Evolutionary conservation across 2,113 vertebrate species (phyloP).

Genomic region (Xyliphius kryptos): DNA sequence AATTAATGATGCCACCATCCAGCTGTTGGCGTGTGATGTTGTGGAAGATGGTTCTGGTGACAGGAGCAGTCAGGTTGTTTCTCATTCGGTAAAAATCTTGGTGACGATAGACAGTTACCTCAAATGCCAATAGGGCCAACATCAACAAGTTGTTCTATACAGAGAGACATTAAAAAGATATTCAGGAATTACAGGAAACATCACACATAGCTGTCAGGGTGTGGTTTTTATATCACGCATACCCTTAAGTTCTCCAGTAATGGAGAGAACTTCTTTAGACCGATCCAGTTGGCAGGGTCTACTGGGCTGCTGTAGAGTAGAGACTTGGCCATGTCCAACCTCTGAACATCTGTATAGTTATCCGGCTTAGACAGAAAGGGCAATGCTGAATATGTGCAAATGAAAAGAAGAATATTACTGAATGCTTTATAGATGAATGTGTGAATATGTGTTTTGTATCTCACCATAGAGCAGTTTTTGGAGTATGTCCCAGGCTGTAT

Average conservation of each 20-base stretch:
- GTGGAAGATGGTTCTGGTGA: slow-evolving; percentile 89
- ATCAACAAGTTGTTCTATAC: slow-evolving; percentile 86
- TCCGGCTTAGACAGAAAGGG: no score
- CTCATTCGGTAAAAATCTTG: slow-evolving; percentile 86
- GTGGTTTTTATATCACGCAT: slow-evolving; percentile 28
- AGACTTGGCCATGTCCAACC: slow-evolving; percentile 60
- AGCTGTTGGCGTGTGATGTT: slow-evolving; percentile 88
- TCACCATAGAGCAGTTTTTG: slow-evolving; percentile 77
- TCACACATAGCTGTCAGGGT: not conserved
- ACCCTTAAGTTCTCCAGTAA: slow-evolving; percentile 87
- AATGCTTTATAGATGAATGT: no score
- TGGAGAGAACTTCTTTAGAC: slow-evolving; percentile 73
- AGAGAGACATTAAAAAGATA: slow-evolving; percentile 6
- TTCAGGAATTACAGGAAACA: not conserved
- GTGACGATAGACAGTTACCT: slow-evolving; percentile 93
- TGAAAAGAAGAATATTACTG: no score
- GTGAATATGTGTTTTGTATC: not conserved
- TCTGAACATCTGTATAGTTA: slow-evolving; percentile 46
- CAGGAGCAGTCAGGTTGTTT: slow-evolving; percentile 81
- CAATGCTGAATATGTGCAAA: no score
- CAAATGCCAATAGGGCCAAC: slow-evolving; percentile 86
- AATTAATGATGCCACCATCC: slow-evolving; percentile 83
- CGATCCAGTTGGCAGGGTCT: slow-evolving; percentile 90
- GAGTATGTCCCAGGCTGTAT: slow-evolving; percentile 75
- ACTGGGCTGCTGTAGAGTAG: slow-evolving; percentile 70